phyloP scores from a whole-genome alignment of 2,113 vertebrate genomes.

The Cardinalis cardinalis region DNA sequence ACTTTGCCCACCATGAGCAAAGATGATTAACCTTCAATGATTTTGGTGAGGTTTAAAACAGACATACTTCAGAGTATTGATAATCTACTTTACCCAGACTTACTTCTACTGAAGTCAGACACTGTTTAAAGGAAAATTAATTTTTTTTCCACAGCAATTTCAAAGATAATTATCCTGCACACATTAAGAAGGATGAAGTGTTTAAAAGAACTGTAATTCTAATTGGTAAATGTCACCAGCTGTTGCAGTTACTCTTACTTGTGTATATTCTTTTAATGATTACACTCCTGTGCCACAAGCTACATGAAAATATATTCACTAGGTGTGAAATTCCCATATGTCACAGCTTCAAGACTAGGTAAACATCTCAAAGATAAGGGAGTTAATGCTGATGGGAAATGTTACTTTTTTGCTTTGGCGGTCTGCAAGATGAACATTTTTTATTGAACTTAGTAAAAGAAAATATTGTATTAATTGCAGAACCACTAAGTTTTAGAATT shows the following conservation, averaged over 20 bases:
- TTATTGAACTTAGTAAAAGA: constrained; percentile 20
- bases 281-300: constrained; percentile 73
- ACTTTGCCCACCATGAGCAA: background rate
- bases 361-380: constrained; percentile 74
- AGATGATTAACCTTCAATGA: background rate
- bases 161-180: constrained; percentile 76
- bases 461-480: background rate
- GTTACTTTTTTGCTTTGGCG: constrained; percentile 41
- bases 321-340: constrained; percentile 88
- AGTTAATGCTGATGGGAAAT: constrained; percentile 66
- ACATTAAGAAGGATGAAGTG: constrained; percentile 70
- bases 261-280: constrained; percentile 81
- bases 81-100: constrained; percentile 56
- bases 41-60: constrained; percentile 27
- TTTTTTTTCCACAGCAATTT: constrained; percentile 69
- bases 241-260: constrained; percentile 79
- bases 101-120: constrained; percentile 57
- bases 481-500: background rate
- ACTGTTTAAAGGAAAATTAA: constrained; percentile 74
- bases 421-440: constrained; percentile 45
- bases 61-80: background rate
- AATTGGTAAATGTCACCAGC: constrained; percentile 87
- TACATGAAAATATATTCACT: constrained; percentile 82
- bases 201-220: constrained; percentile 80
- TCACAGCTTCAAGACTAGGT: constrained; percentile 75